Conservation (phyloP, 2,797 vertebrate genomes). For the Lophius americanus region DNA sequence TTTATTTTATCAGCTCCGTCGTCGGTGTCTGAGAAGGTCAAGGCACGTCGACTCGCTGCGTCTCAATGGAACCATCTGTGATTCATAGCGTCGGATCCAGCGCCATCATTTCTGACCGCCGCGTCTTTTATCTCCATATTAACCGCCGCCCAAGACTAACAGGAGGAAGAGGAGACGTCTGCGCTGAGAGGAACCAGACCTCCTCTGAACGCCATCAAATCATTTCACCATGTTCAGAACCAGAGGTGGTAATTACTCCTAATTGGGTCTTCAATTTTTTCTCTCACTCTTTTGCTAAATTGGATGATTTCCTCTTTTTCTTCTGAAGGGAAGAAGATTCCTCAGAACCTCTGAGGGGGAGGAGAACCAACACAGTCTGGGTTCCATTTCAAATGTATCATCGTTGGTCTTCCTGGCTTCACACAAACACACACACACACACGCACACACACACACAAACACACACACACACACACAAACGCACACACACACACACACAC, state of each 20-base stretch:
- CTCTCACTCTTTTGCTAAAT: conserved; percentile 83
- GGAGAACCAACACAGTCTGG: conserved; percentile 94
- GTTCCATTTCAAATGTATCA: conserved; percentile 89
- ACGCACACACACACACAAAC: neutral
- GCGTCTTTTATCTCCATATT: conserved; percentile 83
- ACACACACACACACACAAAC: conserved; percentile 11
- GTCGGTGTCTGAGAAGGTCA: conserved; percentile 79
- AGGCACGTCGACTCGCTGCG: conserved; percentile 84
- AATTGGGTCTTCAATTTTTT: conserved; percentile 96
- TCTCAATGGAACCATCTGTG: conserved; percentile 85
- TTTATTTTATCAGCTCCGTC: conserved; percentile 86
- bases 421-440: conserved; percentile 66
- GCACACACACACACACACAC: conserved; percentile 10
- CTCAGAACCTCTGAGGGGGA: conserved; percentile 83
- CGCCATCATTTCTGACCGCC: conserved; percentile 71
- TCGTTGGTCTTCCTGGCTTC: conserved; percentile 73
- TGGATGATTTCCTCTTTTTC: conserved; percentile 85
- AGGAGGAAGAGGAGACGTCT: conserved; percentile 93
- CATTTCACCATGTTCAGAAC: conserved; percentile 99
- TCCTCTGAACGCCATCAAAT: conserved; percentile 97
- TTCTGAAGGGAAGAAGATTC: conserved; percentile 87
- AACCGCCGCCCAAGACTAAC: conserved; percentile 91
- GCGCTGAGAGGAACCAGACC: conserved; percentile 98
- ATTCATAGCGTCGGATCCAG: conserved; percentile 85
- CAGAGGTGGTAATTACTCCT: conserved; percentile 99